These are phyloP conservation scores for Blastobasis lacticolella DNA, from an alignment of 2,888 invertebrate genomes.

Conservation along the genomic window DNA sequence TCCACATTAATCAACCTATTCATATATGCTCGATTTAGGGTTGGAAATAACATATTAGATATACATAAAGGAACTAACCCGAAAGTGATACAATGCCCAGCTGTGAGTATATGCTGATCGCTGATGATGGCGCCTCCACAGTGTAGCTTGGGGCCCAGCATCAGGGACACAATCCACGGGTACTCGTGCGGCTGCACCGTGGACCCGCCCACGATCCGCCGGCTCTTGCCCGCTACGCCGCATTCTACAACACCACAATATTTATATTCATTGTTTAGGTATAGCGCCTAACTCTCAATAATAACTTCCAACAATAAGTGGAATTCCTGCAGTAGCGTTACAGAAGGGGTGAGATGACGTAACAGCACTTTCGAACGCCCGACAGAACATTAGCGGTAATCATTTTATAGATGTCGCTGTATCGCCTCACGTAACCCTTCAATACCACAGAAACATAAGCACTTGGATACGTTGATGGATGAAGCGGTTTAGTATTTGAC, in stretches of 20 bases:
- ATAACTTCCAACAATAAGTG: background rate
- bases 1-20: too few species aligned
- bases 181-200: slow-evolving; percentile 64
- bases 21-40: too few species aligned
- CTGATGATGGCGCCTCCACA: slow-evolving; percentile 76
- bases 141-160: slow-evolving; percentile 58
- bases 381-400: background rate
- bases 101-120: slow-evolving; percentile 68
- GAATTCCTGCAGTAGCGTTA: background rate
- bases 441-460: too few species aligned
- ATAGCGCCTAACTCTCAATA: background rate
- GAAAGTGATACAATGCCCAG: slow-evolving; percentile 74
- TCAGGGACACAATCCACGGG: slow-evolving; percentile 72
- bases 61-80: slow-evolving; percentile 39
- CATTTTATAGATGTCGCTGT: background rate
- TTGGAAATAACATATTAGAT: too few species aligned
- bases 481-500: too few species aligned
- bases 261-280: background rate
- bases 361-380: background rate
- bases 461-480: too few species aligned
- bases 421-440: background rate
- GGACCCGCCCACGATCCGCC: slow-evolving; percentile 72
- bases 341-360: background rate
- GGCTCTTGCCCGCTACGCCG: slow-evolving; percentile 50
- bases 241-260: slow-evolving; percentile 36